These are phyloP conservation scores for Atlantisia rogersi DNA, from an alignment of 2,113 vertebrate species.

Conservation along the genomic window DNA sequence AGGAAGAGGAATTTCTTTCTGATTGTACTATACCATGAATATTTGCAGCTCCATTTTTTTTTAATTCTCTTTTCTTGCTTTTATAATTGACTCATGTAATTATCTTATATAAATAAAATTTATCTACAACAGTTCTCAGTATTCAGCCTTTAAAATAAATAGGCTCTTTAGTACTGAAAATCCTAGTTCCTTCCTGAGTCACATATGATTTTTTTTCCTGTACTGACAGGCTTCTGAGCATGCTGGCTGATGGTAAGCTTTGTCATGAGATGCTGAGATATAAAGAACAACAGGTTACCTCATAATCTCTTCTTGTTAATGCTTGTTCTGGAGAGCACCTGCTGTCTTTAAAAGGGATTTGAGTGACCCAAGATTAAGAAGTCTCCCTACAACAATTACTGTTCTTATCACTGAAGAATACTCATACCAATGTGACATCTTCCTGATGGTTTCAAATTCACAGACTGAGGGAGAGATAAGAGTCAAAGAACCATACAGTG, in stretches of 20 bases:
- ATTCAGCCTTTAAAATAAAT: constrained; percentile 17
- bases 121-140: background rate
- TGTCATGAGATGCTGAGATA: constrained; percentile 1
- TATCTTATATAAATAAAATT: background rate
- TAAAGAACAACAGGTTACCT: constrained; percentile 62
- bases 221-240: constrained; percentile 12
- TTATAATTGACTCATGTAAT: background rate
- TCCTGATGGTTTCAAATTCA: constrained; percentile 72
- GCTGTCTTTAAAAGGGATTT: constrained; percentile 69
- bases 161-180: background rate
- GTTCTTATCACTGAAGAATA: constrained; percentile 71
- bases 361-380: constrained; percentile 63
- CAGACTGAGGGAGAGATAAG: constrained; percentile 56
- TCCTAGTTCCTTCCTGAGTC: background rate
- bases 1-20: background rate
- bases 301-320: constrained; percentile 52
- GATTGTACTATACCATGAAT: background rate
- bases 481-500: constrained; percentile 47
- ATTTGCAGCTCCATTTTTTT: background rate
- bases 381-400: constrained; percentile 63
- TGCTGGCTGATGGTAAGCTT: background rate
- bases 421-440: constrained; percentile 64
- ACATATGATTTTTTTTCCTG: background rate
- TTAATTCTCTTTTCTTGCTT: background rate
- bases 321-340: constrained; percentile 55